These are phyloP conservation scores for Drosophila orosa DNA, from an alignment of 1,140 invertebrate genomes.

Conservation along the genomic window DNA sequence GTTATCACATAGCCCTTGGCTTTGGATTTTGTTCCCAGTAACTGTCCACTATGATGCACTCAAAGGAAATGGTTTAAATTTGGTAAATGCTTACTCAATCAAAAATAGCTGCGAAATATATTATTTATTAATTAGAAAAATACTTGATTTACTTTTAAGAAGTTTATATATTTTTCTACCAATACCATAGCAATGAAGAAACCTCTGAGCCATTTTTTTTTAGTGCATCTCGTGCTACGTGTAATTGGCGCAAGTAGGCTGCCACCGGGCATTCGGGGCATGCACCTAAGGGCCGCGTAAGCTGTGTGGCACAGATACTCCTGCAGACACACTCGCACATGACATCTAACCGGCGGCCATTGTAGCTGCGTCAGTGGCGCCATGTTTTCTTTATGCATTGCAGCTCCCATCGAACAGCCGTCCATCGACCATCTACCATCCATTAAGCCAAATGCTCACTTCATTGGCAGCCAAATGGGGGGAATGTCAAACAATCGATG, in stretches of 20 bases:
- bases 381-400: slow-evolving; percentile 73
- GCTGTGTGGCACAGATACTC: slow-evolving; percentile 17
- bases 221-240: slow-evolving; percentile 26
- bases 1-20: slow-evolving; percentile 51
- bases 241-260: slow-evolving; percentile 70
- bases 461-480: slow-evolving; percentile 38
- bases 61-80: background rate
- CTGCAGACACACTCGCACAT: slow-evolving; percentile 14
- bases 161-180: too few relatives aligned
- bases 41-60: slow-evolving; percentile 1
- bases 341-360: slow-evolving; percentile 28
- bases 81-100: too few relatives aligned
- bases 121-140: background rate
- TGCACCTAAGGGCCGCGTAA: slow-evolving; percentile 58
- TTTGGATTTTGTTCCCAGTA: slow-evolving; percentile 1
- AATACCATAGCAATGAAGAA: background rate
- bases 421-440: slow-evolving; percentile 9
- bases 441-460: slow-evolving; percentile 48
- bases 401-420: slow-evolving; percentile 38
- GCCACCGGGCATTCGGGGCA: slow-evolving; percentile 38
- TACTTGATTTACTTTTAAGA: background rate
- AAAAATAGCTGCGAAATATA: background rate
- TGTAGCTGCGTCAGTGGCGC: slow-evolving; percentile 36
- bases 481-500: slow-evolving; percentile 35
- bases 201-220: background rate